These are phyloP conservation scores for Potorous gilbertii DNA, from an alignment of 2,797 vertebrate species.

Conservation along the genomic window DNA sequence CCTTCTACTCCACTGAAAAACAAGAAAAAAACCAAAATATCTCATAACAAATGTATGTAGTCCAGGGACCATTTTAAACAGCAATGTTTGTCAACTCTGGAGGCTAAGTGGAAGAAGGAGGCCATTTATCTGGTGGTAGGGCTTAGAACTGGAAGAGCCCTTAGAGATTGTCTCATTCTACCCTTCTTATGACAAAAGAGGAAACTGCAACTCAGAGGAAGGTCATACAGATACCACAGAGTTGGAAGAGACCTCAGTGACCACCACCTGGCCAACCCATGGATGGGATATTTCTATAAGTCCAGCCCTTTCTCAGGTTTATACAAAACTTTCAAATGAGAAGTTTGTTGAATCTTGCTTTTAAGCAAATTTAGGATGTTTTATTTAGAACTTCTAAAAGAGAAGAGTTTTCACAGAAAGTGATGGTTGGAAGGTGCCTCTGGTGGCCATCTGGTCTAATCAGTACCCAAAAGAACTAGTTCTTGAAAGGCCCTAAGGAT, in stretches of 20 bases:
- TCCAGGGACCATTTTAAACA: not conserved
- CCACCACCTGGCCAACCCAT: not conserved
- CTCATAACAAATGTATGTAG: no score
- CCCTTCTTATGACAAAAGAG: not conserved
- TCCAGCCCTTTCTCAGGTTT: not conserved
- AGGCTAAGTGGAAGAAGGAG: not conserved
- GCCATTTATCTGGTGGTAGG: not conserved
- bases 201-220: not conserved
- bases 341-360: not conserved
- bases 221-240: not conserved
- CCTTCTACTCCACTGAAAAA: no score
- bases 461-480: not conserved
- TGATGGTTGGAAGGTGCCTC: not conserved
- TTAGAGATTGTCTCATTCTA: not conserved
- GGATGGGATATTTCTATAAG: not conserved
- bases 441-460: not conserved
- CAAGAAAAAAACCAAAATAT: no score
- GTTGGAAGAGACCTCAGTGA: not conserved
- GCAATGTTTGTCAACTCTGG: not conserved
- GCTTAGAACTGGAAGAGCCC: not conserved
- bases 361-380: not conserved
- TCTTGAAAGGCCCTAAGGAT: not conserved
- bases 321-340: not conserved
- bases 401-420: not conserved
- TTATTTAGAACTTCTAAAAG: not conserved